Conservation (phyloP, 2,797 vertebrate species). For the Pangasius krempfi region DNA sequence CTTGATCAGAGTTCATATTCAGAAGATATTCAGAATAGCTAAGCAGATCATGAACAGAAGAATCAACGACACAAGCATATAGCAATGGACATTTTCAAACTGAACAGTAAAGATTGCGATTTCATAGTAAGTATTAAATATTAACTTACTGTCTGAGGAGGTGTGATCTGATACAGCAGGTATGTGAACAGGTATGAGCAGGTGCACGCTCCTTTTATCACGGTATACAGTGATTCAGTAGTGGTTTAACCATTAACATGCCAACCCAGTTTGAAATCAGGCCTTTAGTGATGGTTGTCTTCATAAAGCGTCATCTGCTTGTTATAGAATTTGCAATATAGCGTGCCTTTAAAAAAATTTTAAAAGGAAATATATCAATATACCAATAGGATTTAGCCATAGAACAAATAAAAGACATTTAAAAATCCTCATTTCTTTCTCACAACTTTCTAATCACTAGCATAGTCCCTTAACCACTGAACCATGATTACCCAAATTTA, state of each 20-base stretch:
- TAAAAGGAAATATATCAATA: not conserved
- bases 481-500: not conserved
- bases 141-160: conserved; percentile 23
- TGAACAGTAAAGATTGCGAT: not conserved
- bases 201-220: conserved; percentile 9
- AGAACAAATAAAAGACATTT: not conserved
- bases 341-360: not conserved
- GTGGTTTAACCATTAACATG: conserved; percentile 20
- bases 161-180: conserved; percentile 8
- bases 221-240: not conserved
- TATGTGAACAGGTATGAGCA: not conserved
- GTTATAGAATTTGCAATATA: not conserved
- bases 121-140: not conserved
- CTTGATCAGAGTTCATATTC: conserved; percentile 24
- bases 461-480: not conserved
- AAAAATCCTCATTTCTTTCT: not conserved
- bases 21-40: not conserved
- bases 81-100: not conserved
- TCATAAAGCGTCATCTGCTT: not conserved
- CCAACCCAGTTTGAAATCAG: not conserved
- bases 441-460: not conserved
- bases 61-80: not conserved
- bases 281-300: not conserved
- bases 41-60: not conserved
- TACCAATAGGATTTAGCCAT: not conserved